Percentiles rank a stretch among this genome's conserved stretches.
These are phyloP conservation scores for Anniella stebbinsi DNA, from an alignment of 2,797 vertebrate genomes.

Conservation along the genomic window DNA sequence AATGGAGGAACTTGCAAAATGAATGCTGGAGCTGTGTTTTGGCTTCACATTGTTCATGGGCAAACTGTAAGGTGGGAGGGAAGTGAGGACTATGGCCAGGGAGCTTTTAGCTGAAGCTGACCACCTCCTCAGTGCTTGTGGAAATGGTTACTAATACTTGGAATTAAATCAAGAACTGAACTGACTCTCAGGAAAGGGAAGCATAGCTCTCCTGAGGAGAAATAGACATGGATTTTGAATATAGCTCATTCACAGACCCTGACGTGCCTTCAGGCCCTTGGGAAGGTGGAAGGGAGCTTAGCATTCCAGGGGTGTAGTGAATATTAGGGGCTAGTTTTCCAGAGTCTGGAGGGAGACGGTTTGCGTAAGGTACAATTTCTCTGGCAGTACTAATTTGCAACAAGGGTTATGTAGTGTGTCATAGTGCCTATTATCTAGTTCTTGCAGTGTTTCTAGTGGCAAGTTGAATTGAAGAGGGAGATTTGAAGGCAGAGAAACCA, in stretches of 20 bases:
- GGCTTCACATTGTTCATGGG: not conserved
- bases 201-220: constrained; percentile 27
- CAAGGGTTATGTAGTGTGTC: not conserved
- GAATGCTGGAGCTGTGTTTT: not conserved
- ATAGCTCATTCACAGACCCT: not conserved
- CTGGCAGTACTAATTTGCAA: not conserved
- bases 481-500: too few relatives aligned
- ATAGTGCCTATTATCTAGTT: not conserved
- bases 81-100: not conserved
- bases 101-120: not conserved
- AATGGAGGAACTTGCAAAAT: not conserved
- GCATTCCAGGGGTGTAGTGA: too few relatives aligned
- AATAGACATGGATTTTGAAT: constrained; percentile 29
- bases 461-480: not conserved
- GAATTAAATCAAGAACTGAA: not conserved
- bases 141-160: not conserved
- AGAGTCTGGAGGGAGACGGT: not conserved
- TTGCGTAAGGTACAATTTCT: not conserved
- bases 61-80: fast-evolving
- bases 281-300: constrained; percentile 2
- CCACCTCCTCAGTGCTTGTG: fast-evolving
- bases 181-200: constrained; percentile 29
- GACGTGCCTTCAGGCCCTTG: not conserved
- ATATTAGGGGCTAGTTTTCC: not conserved
- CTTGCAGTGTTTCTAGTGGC: not conserved